Evolutionary conservation across 2,888 invertebrate genomes (phyloP), one percentile per base, ranked within the genome.

Genomic region (Limnephilus rhombicus): DNA sequence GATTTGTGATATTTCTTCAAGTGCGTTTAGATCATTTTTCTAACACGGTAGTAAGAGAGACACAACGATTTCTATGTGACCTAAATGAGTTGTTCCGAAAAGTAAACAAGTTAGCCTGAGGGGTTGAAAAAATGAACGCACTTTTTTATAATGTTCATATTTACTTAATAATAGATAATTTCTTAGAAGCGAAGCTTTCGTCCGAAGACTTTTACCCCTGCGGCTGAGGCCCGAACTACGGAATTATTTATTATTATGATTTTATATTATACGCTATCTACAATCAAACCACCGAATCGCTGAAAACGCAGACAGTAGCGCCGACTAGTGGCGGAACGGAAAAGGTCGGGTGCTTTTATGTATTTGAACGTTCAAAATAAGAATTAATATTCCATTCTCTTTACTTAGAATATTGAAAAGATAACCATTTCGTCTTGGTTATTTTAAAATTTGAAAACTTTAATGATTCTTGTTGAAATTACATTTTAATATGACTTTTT

Each of bases 261-360:
- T 68, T 68, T 68, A 68, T 68, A 24, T 68, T 68, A 68, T 68
- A 24, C 68, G 68, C 68, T n/a, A 68, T 68, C 68, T n/a, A 9
- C 7, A 68, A 68, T 68, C 24, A 24, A 7, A 24, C 68, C 24
- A 68, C 24, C 1, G 83, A 41, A 41, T 83, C 37, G 18, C 83
- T 37, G 34, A n/a, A 83, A 83, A 83, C 15, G 18, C 37, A 49
- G 13, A 86, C 29, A 45, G 45, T 86, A 86, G 86, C 86, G 86
- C 45, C 29, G 45, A 41, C 86, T 86, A n/a, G 37, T 45, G 86
- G 86, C 86, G 86, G 45, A 86, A 18, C 49, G 86, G 86, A 45
- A 45, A 86, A 86, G 86, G 37, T 86, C 86, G n/a, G 12, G 2
- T n/a, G 45, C n/a, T 9, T 68, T 68, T 68, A n/a, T n/a, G n/a